These are phyloP conservation scores for Halcyon malimbica DNA, from an alignment of 2,113 vertebrate species.

Conservation along the genomic window DNA sequence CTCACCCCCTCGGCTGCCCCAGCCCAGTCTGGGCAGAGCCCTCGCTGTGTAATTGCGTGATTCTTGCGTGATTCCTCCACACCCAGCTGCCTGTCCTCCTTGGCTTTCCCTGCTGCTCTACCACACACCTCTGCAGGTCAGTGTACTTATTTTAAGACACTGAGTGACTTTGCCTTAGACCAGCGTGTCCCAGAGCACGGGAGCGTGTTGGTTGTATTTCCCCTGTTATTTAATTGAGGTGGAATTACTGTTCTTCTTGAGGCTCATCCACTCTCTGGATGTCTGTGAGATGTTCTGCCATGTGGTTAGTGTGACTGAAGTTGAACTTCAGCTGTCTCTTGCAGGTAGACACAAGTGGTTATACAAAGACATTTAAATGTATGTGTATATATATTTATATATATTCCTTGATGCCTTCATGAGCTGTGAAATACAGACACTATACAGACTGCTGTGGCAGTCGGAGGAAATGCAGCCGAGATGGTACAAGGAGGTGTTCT, in stretches of 20 bases:
- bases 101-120: not conserved
- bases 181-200: not conserved
- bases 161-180: not conserved
- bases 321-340: not conserved
- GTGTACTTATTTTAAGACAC: not conserved
- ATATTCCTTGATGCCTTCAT: not conserved
- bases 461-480: not conserved
- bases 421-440: not conserved
- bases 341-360: not conserved
- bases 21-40: not conserved
- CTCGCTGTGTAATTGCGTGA: not conserved
- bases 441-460: rapidly evolving
- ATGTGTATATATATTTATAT: rapidly evolving
- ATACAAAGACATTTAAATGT: not conserved
- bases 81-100: not conserved
- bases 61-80: not conserved
- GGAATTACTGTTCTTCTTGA: not conserved
- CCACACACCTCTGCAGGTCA: not conserved
- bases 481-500: not conserved
- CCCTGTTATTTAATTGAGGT: not conserved
- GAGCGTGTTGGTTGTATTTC: not conserved
- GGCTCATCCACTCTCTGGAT: not conserved
- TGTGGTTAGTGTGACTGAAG: not conserved
- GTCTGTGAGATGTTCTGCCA: not conserved
- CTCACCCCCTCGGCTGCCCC: rapidly evolving